Base-by-base conservation (phyloP, 2,113 vertebrate species). In the Passerina amoena region DNA sequence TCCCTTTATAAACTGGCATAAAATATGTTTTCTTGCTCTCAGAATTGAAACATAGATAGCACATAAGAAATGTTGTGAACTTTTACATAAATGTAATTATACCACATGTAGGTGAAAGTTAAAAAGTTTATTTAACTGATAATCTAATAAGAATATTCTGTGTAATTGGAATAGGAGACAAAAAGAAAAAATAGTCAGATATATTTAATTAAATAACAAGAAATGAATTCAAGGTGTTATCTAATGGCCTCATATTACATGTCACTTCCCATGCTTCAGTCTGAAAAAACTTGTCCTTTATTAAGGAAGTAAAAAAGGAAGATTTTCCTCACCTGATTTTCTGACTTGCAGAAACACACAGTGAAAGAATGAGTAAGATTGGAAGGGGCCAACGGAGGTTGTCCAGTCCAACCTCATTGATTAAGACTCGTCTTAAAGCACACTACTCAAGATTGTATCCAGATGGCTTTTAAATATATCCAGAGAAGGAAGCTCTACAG, bases 181-280 rank as follows among this genome's bases (percentile, higher is more conserved):
- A 70, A 40, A 78, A 76, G 21, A 75, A 4, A 42, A 73, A 75
- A 66, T 10, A 51, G 2, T 37, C 11, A 56, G 35, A 86, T 48
- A n/a, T 51, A n/a, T 50, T 80, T 65, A 50, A 44, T 40, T 48
- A 63, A 21, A 1, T 3, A 92, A 54, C 6, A 88, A 42, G 12
- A 51, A 9, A 22, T 66, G 30, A 77, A 28, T 56, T 12, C 3
- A 47, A 72, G 5, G 5, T 71, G 9, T 40, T 84, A 33, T 30
- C 45, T 69, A 72, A 76, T 0, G 0, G 8, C 12, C 4, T 35
- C 16, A 23, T 80, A 35, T 17, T 48, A 31, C 27, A 53, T 5
- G 16, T 6, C 5, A 22, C 8, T 75, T 92, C 10, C 27, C 23
- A 30, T 44, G 6, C 11, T 79, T 59, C 18, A 54, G 2, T 48